Evolutionary conservation across 2,797 vertebrate species (phyloP), one percentile per base, ranked within the genome.

Genomic region (Fistularia commersonii): DNA sequence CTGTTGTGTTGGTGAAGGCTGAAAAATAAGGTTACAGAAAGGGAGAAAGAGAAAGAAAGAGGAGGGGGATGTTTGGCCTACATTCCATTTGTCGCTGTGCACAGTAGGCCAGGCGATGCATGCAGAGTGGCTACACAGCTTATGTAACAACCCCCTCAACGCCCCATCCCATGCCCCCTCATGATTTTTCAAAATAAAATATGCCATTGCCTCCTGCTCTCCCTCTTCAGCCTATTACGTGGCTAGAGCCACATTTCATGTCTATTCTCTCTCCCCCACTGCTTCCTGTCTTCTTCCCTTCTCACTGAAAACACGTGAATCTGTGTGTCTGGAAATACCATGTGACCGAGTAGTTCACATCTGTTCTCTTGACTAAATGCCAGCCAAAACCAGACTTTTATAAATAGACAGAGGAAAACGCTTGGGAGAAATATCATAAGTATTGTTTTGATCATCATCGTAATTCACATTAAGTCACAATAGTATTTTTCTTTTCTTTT

Each of bases 21-120:
- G 64, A 67, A 58, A 64, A 48, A 73, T 57, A 72, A 51, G 63
- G 68, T 80, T 54, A 67, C 53, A 23, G 23, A 23, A 23, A 23
- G 23, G 23, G 23, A 23, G 23, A 23, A 23, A 23, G 49, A 14
- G 41, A 62, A 43, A 49, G 32, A 48, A 48, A 53, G 37, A 57
- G 54, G 49, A 56, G 50, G 35, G 72, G 56, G 31, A 38, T 67
- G 69, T 82, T 75, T 85, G 77, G 73, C 86, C 83, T 81, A 80
- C 81, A 87, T 88, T 83, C 80, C 80, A 72, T 57, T 66, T 15
- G 72, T 55, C 66, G 75, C 73, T 75, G 59, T 74, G 78, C 80
- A 74, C 84, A 82, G 84, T 82, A 77, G 83, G 74, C 81, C 76
- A 63, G 70, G 68, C 74, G 1, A 66, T 80, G 74, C 79, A 78